phyloP scores from a whole-genome alignment of 2,113 vertebrate genomes.

The Epinephelus lanceolatus region DNA sequence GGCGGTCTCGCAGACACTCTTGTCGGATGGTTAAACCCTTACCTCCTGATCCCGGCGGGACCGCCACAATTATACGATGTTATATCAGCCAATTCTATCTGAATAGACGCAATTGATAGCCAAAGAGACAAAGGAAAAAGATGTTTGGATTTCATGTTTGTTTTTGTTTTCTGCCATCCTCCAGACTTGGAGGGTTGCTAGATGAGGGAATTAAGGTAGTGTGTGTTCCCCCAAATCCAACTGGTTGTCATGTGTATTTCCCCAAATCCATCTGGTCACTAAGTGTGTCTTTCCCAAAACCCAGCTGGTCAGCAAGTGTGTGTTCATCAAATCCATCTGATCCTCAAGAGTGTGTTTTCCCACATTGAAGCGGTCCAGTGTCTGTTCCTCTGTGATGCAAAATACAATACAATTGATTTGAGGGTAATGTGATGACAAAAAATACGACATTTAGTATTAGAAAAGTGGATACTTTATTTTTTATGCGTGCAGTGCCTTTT shows the following conservation, averaged over 20 bases:
- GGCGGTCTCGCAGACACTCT: slow-evolving; percentile 47
- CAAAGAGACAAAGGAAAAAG: slow-evolving; percentile 37
- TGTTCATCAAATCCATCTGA: slow-evolving; percentile 69
- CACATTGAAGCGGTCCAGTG: slow-evolving; percentile 1
- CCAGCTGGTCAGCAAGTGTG: slow-evolving; percentile 72
- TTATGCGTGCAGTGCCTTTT: neutral
- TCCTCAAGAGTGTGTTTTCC: slow-evolving; percentile 46
- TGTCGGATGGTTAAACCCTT: slow-evolving; percentile 51
- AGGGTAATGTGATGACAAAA: neutral
- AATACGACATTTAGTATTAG: neutral
- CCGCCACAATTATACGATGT: slow-evolving; percentile 43
- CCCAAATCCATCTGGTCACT: slow-evolving; percentile 68
- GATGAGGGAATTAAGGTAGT: slow-evolving; percentile 46
- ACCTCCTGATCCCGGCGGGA: slow-evolving; percentile 55
- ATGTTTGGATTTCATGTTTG: slow-evolving; percentile 53
- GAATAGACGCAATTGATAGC: slow-evolving; percentile 9
- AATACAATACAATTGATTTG: neutral
- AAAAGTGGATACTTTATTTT: slow-evolving; percentile 1
- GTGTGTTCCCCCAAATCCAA: slow-evolving; percentile 54
- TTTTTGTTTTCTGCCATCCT: slow-evolving; percentile 46
- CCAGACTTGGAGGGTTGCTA: slow-evolving; percentile 28
- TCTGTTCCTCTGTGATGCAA: slow-evolving; percentile 19
- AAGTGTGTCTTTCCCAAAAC: slow-evolving; percentile 53
- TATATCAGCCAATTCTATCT: slow-evolving; percentile 42
- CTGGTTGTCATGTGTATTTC: slow-evolving; percentile 63